These are phyloP conservation scores for Eudemis profundana DNA, from an alignment of 2,888 invertebrate genomes.

Conservation along the genomic window DNA sequence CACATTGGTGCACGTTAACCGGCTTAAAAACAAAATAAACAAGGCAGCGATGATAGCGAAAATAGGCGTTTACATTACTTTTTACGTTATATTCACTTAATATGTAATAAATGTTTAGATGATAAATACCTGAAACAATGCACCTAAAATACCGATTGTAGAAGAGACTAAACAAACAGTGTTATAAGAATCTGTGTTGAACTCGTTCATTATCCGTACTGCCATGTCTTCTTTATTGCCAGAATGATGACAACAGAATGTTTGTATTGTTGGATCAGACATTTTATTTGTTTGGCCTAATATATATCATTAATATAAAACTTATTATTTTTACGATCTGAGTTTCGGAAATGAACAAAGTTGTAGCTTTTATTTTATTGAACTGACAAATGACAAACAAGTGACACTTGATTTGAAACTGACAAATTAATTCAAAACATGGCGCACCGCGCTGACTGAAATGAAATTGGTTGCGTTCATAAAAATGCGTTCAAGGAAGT, in stretches of 20 bases:
- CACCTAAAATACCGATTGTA: conserved; percentile 89
- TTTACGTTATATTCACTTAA: neutral
- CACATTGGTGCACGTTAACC: too few relatives aligned
- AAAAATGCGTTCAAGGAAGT: neutral
- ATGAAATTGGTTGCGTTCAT: neutral
- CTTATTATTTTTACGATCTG: neutral
- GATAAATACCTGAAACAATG: conserved; percentile 89
- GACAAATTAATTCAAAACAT: conserved; percentile 15
- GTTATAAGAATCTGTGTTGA: conserved; percentile 91
- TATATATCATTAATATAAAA: neutral
- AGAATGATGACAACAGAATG: conserved; percentile 91
- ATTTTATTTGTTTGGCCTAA: conserved; percentile 63
- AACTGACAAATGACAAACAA: too few relatives aligned
- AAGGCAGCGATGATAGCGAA: neutral
- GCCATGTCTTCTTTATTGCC: conserved; percentile 87
- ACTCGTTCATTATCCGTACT: conserved; percentile 88
- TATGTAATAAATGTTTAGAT: neutral
- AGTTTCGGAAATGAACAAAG: neutral
- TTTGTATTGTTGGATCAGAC: conserved; percentile 94
- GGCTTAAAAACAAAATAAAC: too few relatives aligned
- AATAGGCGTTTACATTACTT: neutral
- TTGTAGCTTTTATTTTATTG: neutral
- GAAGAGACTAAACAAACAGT: conserved; percentile 90
- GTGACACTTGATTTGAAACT: too few relatives aligned
- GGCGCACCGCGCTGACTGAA: neutral